phyloP scores from a whole-genome alignment of 2,888 invertebrate genomes.

The Synergus japonicus region DNA sequence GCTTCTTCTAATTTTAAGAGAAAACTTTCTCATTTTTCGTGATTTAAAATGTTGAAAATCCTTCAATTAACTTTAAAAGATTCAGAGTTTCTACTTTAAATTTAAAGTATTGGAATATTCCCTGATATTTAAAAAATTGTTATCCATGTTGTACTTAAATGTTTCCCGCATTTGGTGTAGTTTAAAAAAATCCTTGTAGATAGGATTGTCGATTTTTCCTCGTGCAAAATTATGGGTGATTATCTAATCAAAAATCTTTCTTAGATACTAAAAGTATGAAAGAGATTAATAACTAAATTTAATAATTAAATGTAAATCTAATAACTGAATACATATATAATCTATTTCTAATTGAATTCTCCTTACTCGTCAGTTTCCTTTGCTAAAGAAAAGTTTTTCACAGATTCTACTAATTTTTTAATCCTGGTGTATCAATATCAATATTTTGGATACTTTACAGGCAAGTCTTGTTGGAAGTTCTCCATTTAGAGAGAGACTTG shows the following conservation, averaged over 20 bases:
- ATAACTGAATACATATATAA: not conserved
- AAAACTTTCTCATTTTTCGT: too few relatives aligned
- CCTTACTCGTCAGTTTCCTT: not conserved
- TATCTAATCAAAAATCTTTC: not conserved
- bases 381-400: not conserved
- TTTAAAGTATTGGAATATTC: not conserved
- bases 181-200: not conserved
- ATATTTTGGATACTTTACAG: conserved; percentile 77
- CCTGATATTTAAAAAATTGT: not conserved
- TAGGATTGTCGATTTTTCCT: not conserved
- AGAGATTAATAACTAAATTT: not conserved
- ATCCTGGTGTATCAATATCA: conserved; percentile 39
- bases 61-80: too few relatives aligned
- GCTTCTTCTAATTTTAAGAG: too few relatives aligned
- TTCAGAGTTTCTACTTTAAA: too few relatives aligned
- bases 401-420: not conserved
- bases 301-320: not conserved
- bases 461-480: conserved; percentile 83
- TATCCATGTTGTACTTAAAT: not conserved
- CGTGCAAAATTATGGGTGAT: conserved; percentile 1
- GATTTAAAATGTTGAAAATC: too few relatives aligned
- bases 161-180: not conserved
- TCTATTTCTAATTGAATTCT: not conserved
- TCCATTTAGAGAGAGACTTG: conserved; percentile 92
- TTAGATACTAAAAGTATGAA: not conserved